phyloP scores from a whole-genome alignment of 2,113 vertebrate genomes.

The Agapornis roseicollis region DNA sequence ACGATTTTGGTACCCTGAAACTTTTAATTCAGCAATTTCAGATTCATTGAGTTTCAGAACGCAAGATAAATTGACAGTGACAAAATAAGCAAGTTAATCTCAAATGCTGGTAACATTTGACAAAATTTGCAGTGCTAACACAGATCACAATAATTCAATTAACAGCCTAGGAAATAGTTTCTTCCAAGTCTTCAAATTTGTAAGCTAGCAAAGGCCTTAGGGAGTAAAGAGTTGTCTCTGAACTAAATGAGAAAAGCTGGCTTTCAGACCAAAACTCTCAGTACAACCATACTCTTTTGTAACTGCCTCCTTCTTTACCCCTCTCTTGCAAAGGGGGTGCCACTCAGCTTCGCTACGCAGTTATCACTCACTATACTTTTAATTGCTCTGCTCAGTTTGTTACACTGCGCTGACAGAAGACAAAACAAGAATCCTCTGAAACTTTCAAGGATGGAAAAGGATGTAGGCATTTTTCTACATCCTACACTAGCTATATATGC shows the following conservation, averaged over 20 bases:
- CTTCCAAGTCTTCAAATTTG: neutral
- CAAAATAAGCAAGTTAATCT: neutral
- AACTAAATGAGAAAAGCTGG: neutral
- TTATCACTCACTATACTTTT: neutral
- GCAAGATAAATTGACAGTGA: neutral
- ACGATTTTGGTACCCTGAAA: neutral
- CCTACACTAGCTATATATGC: neutral
- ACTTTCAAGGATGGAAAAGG: neutral
- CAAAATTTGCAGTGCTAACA: neutral
- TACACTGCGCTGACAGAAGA: neutral
- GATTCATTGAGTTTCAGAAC: neutral
- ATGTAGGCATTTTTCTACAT: neutral
- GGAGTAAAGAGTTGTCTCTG: neutral
- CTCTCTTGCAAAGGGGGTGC: neutral
- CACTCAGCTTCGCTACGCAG: neutral
- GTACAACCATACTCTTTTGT: neutral
- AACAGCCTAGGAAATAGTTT: neutral
- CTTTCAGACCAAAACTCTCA: neutral
- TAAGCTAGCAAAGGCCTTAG: neutral
- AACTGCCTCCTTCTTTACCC: neutral
- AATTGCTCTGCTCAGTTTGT: neutral
- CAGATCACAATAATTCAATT: neutral
- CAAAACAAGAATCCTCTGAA: neutral
- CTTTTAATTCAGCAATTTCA: neutral
- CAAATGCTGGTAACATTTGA: neutral